These are phyloP conservation scores for Tipula unca DNA, from an alignment of 2,888 invertebrate species.

Conservation along the genomic window DNA sequence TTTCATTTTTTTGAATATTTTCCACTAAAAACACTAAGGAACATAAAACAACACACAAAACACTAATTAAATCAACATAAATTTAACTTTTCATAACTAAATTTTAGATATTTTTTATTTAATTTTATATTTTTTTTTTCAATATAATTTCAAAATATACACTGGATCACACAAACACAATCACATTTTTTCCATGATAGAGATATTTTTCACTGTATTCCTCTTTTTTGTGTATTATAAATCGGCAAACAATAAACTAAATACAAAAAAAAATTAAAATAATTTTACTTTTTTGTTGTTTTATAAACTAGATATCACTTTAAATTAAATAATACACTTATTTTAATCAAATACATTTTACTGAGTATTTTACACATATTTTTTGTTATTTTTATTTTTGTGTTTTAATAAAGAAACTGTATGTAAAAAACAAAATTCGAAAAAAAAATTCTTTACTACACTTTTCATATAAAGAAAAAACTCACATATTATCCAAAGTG, in stretches of 20 bases:
- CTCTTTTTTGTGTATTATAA: neutral
- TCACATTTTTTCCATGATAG: neutral
- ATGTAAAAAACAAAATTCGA: neutral
- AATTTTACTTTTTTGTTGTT: neutral
- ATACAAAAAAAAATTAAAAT: neutral
- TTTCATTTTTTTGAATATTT: neutral
- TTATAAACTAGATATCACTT: neutral
- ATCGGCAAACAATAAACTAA: constrained; percentile 14
- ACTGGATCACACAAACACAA: neutral
- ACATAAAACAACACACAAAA: neutral
- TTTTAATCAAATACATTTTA: neutral
- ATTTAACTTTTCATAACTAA: neutral
- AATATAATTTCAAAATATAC: neutral
- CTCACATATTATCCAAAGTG: constrained; percentile 18
- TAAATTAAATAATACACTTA: neutral
- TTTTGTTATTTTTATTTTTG: neutral
- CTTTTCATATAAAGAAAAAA: constrained; percentile 8
- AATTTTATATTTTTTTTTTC: neutral
- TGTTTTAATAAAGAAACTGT: constrained; percentile 2
- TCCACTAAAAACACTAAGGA: neutral
- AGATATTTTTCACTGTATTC: neutral
- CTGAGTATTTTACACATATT: neutral
- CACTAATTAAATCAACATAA: neutral
- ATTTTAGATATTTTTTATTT: neutral
- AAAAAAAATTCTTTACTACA: constrained; percentile 9